Conservation (phyloP, 2,888 invertebrate genomes). For the Salticus scenicus region DNA sequence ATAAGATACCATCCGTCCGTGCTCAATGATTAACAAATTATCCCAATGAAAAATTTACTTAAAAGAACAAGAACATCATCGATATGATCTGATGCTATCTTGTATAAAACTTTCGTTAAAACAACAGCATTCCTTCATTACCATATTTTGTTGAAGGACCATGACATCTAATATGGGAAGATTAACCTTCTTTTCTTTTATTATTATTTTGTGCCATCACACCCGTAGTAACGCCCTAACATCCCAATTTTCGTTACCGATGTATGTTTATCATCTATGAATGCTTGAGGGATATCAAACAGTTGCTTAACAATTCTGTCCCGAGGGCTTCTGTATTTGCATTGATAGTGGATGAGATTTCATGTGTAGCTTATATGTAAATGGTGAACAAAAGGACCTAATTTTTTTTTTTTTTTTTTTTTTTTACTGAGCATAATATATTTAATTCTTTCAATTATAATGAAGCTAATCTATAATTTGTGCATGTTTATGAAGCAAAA, state of each 20-base stretch:
- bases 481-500: too few relatives aligned
- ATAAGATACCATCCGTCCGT: slow-evolving; percentile 15
- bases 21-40: slow-evolving; percentile 59
- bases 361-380: too few relatives aligned
- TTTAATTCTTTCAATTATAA: too few relatives aligned
- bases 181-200: slow-evolving; percentile 6
- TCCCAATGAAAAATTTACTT: slow-evolving; percentile 66
- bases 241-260: slow-evolving; percentile 4
- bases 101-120: slow-evolving; percentile 51
- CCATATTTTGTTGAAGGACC: slow-evolving; percentile 38
- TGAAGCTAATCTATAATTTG: too few relatives aligned
- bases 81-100: not conserved
- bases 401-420: too few relatives aligned
- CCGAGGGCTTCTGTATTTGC: not conserved
- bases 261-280: not conserved
- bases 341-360: not conserved
- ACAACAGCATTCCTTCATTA: slow-evolving; percentile 27
- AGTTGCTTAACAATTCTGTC: slow-evolving; percentile 1
- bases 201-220: slow-evolving; percentile 20
- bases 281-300: slow-evolving; percentile 15
- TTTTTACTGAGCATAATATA: too few relatives aligned
- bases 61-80: slow-evolving; percentile 29
- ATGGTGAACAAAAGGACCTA: too few relatives aligned
- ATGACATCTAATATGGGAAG: slow-evolving; percentile 29
- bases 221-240: slow-evolving; percentile 41